Evolutionary conservation across 2,113 vertebrate species (phyloP).

Genomic region (Urocitellus parryii): DNA sequence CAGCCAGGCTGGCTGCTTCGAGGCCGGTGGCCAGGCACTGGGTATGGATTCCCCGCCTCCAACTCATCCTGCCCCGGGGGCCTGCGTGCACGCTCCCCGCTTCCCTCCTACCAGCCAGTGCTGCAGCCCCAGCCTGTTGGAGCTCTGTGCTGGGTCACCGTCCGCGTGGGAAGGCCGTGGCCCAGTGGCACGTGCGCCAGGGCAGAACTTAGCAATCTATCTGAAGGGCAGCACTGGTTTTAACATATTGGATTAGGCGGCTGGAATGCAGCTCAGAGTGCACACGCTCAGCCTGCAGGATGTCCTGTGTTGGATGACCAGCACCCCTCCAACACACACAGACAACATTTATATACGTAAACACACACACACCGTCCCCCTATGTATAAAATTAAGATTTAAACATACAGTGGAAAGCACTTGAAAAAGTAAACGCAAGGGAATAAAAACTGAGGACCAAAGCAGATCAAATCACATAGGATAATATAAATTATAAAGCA

Average conservation of each 20-base stretch:
- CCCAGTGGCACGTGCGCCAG: not conserved
- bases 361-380: too few species aligned
- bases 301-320: not conserved
- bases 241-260: not conserved
- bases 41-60: too few species aligned
- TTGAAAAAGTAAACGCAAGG: not conserved
- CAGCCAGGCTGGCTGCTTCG: too few species aligned
- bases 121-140: not conserved
- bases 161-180: too few species aligned
- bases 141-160: too few species aligned
- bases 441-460: not conserved
- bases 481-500: too few species aligned
- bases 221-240: not conserved
- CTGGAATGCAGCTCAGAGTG: not conserved
- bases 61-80: too few species aligned
- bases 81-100: too few species aligned
- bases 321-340: too few species aligned
- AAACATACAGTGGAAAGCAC: not conserved
- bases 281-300: not conserved
- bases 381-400: not conserved
- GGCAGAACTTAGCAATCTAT: not conserved
- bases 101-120: too few species aligned
- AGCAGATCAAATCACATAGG: not conserved
- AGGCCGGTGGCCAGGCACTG: too few species aligned
- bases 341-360: too few species aligned